These are phyloP conservation scores for Cenopis cana DNA, from an alignment of 2,888 invertebrate genomes.

Conservation along the genomic window DNA sequence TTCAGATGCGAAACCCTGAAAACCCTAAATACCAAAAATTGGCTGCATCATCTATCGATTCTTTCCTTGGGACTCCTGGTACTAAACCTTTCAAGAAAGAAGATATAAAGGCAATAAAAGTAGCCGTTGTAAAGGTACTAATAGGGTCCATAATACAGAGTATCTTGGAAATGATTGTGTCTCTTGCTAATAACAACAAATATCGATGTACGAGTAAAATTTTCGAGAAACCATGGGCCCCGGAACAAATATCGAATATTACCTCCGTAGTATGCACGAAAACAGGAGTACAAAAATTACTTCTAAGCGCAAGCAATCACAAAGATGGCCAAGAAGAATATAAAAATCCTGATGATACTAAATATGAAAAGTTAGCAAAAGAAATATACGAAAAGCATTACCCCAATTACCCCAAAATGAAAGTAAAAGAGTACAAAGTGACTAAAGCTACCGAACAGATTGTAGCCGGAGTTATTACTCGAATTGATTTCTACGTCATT, in stretches of 20 bases:
- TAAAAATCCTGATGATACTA: constrained; percentile 43
- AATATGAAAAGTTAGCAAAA: constrained; percentile 53
- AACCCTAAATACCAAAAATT: not conserved
- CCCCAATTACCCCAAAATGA: constrained; percentile 39
- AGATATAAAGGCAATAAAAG: not conserved
- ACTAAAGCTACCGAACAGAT: constrained; percentile 67
- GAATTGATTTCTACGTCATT: constrained; percentile 61
- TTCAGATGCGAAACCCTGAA: not conserved
- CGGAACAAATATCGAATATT: not conserved
- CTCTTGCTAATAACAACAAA: not conserved
- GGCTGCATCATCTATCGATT: not conserved
- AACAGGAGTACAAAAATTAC: not conserved
- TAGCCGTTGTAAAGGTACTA: not conserved
- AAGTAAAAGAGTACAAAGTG: constrained; percentile 56
- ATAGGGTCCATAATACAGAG: not conserved
- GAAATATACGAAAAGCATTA: constrained; percentile 55
- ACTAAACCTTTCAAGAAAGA: not conserved
- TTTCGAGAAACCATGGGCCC: not conserved
- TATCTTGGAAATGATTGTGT: not conserved
- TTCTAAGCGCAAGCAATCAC: not conserved
- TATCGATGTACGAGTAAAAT: not conserved
- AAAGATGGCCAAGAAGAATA: not conserved
- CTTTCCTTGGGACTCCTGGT: not conserved
- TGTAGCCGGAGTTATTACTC: constrained; percentile 73
- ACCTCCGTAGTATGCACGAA: not conserved